These are phyloP conservation scores for Drosophila merina DNA, from an alignment of 2,888 invertebrate species.

Conservation along the genomic window DNA sequence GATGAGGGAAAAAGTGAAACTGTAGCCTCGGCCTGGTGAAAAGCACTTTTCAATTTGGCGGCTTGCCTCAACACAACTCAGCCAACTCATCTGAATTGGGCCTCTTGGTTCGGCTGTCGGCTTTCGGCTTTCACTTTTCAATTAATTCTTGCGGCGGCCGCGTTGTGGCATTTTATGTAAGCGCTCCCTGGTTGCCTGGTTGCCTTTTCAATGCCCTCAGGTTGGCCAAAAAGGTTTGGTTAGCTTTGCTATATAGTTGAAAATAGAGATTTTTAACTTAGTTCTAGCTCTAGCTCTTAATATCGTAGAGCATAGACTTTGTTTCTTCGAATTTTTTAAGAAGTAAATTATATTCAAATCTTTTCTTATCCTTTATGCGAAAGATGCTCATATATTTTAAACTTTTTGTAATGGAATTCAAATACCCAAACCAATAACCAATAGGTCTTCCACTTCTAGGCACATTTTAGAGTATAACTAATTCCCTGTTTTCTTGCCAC, in stretches of 20 bases:
- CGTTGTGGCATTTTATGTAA: conserved; percentile 49
- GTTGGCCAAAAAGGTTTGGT: conserved; percentile 7
- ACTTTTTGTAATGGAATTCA: neutral
- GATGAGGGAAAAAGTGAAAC: conserved; percentile 49
- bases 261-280: neutral
- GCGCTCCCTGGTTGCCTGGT: conserved; percentile 34
- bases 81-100: conserved; percentile 29
- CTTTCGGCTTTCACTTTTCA: conserved; percentile 69
- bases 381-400: neutral
- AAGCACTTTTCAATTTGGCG: conserved; percentile 57
- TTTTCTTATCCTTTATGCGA: too few species aligned
- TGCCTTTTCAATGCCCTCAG: conserved; percentile 18
- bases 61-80: conserved; percentile 43
- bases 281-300: too few species aligned
- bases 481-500: conserved; percentile 6
- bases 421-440: neutral
- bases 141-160: conserved; percentile 63
- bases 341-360: too few species aligned
- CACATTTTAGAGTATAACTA: conserved; percentile 11
- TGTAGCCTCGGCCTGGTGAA: conserved; percentile 50
- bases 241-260: neutral
- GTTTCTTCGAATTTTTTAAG: too few species aligned
- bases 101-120: conserved; percentile 1
- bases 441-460: neutral
- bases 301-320: too few species aligned